Evolutionary conservation across 2,888 invertebrate species (phyloP), one percentile per base, ranked within the genome.

Genomic region (Hirtodrosophila duncani): DNA sequence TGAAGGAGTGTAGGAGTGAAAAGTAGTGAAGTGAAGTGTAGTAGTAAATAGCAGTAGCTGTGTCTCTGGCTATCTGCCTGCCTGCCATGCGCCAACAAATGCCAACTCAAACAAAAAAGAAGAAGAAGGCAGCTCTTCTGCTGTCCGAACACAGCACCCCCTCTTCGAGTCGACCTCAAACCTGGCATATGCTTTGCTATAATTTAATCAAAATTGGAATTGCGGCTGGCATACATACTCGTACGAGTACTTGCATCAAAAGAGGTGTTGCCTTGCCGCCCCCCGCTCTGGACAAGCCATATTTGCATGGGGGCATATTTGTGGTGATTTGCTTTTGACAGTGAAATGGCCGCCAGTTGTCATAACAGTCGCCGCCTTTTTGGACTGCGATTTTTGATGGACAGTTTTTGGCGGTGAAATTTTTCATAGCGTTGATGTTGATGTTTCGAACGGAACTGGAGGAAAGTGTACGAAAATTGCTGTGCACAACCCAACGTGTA

Each of bases 261-360:
- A n/a, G n/a, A n/a, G n/a, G n/a, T n/a, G n/a, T 27, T 34, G 8
- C 2, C 10, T 14, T 5, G 10, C 13, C 3, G n/a, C 5, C 16
- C 4, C 6, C 16, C 20, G 9, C 41, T 2, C 30, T 6, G n/a
- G n/a, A n/a, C n/a, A n/a, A n/a, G 10, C 58, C 21, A 10, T 37
- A 46, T 58, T 55, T 58, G 50, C 59, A 39, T 56, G 57, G 48
- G 38, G n/a, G 34, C 16, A 14, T 24, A 23, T 55, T 55, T 44
- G 24, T 38, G 34, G 37, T 42, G 59, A 37, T 41, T 45, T 41
- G 38, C 38, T 56, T 53, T 33, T 57, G 79, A 72, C 69, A 60
- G 56, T 41, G 51, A 44, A 57, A 52, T 49, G 77, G 46, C 68
- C 72, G 56, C 64, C 55, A 67, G 51, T 56, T 72, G 78, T 77